A percentile compares a stretch with the other conserved stretches of the same genome.
phyloP scores from a whole-genome alignment of 2,113 vertebrate genomes.

The Ranitomeya variabilis region DNA sequence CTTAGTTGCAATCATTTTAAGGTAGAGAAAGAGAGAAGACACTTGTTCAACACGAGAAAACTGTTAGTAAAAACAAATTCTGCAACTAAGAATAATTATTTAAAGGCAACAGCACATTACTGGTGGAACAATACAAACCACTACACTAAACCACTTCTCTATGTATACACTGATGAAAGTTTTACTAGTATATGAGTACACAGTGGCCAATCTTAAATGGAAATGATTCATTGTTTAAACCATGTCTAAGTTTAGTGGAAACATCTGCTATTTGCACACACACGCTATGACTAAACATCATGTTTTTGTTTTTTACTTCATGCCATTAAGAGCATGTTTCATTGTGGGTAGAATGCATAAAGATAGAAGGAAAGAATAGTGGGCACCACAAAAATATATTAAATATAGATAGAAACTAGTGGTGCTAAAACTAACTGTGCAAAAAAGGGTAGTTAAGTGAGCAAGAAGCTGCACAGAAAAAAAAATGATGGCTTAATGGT shows the following conservation, averaged over 20 bases:
- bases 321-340: background rate
- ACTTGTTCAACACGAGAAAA: background rate
- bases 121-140: slow-evolving; percentile 3
- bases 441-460: too few relatives aligned
- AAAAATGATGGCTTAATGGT: too few relatives aligned
- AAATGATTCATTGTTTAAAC: slow-evolving; percentile 28
- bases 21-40: background rate
- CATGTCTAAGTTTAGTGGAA: background rate
- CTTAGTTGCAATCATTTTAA: background rate
- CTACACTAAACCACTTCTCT: slow-evolving; percentile 29
- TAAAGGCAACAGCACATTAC: background rate
- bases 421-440: too few relatives aligned
- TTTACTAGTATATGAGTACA: slow-evolving; percentile 32
- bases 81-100: slow-evolving; percentile 16
- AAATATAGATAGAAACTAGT: too few relatives aligned
- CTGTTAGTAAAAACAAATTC: background rate
- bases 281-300: background rate
- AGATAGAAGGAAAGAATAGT: too few relatives aligned
- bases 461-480: too few relatives aligned
- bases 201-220: slow-evolving; percentile 28
- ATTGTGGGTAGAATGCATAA: background rate
- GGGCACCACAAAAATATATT: too few relatives aligned
- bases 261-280: slow-evolving; percentile 17
- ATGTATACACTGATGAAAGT: slow-evolving; percentile 33
- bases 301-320: background rate